Evolutionary conservation across 2,797 vertebrate species (phyloP), one percentile per base, ranked within the genome.

Genomic region (Coccyzus lansbergi): DNA sequence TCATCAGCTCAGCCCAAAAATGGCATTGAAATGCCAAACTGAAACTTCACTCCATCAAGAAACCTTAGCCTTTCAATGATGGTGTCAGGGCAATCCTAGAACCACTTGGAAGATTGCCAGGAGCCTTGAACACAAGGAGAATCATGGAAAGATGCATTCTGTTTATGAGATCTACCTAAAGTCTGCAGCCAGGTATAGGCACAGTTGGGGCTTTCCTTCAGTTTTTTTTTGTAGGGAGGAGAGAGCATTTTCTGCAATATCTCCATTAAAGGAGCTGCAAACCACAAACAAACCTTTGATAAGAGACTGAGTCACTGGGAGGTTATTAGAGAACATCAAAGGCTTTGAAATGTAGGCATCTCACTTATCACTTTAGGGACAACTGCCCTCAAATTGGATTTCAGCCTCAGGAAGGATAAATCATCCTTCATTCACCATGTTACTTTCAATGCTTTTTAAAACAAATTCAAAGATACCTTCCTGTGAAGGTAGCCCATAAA

Each of bases 111-210:
- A 68, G 65, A 8, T 28, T 53, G 3, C 4, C 7, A 1, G 38
- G 44, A 53, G 7, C 12, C 51, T 84, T 29, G 20, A 10, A 38
- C n/a, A 12, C 4, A 4, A 9, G 1, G 42, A 78, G 28, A 93
- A 74, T 42, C 49, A 20, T 25, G 69, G 42, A 83, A 93, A 38
- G 56, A 74, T 82, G 28, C 6, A 10, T 25, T 83, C 80, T 60
- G 31, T 83, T 64, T 48, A 85, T n/a, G 92, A 97, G 55, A 42
- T 91, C 34, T 40, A 51, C 31, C 81, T 40, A 56, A 89, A 83
- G 13, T 86, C 67, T 83, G 69, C 74, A 78, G 95, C 44, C 86
- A 98, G 97, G 96, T 98, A 96, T 28, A 36, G 33, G 40, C 24
- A 69, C 12, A 17, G 33, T 20, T 67, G 60, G 24, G 24, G 4